These are phyloP conservation scores for Origma solitaria DNA, from an alignment of 2,113 vertebrate genomes.

Conservation along the genomic window DNA sequence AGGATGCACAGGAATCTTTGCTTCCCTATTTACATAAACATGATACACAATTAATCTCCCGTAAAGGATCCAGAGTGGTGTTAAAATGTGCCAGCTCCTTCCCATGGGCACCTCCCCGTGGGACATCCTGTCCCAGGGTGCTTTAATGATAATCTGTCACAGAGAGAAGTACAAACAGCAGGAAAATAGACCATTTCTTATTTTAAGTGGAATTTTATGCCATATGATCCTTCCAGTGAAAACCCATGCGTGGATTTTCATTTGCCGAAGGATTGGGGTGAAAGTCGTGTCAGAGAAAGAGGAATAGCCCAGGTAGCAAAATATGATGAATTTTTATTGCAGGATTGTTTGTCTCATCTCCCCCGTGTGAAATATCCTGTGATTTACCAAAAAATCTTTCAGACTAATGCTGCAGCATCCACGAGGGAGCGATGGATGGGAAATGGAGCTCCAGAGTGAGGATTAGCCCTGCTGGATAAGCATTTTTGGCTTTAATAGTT, in stretches of 20 bases:
- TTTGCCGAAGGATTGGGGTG: neutral
- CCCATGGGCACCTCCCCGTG: neutral
- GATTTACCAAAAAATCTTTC: neutral
- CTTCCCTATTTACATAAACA: slow-evolving; percentile 51
- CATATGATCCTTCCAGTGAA: neutral
- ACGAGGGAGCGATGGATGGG: neutral
- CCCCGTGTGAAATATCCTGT: neutral
- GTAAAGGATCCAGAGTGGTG: neutral
- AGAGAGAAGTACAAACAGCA: neutral
- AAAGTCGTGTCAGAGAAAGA: neutral
- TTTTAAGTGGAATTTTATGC: neutral
- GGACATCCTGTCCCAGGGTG: neutral
- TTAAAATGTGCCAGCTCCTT: neutral
- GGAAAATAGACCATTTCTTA: neutral
- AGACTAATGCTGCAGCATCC: neutral
- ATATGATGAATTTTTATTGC: neutral
- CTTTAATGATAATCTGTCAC: neutral
- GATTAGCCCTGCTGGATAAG: neutral
- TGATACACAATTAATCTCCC: slow-evolving; percentile 47
- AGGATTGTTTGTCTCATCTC: neutral
- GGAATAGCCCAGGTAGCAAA: neutral
- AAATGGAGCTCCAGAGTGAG: neutral
- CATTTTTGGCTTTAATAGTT: neutral
- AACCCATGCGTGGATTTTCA: neutral
- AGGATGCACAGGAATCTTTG: slow-evolving; percentile 10